A percentile compares a stretch with the other conserved stretches of the same genome.
Evolutionary conservation across 2,888 invertebrate species (phyloP).

Genomic region (Drosophila formosana): DNA sequence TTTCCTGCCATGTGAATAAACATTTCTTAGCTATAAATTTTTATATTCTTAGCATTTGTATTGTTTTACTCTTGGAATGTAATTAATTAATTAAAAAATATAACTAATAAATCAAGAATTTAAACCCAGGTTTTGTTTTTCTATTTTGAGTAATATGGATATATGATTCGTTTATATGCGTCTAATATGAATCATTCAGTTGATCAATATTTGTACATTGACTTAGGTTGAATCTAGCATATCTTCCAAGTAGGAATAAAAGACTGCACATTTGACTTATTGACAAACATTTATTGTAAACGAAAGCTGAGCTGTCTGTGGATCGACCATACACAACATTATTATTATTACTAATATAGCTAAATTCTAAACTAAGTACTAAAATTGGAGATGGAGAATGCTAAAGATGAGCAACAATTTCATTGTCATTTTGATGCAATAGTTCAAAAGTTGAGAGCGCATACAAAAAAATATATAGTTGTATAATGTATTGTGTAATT

Average conservation of each 20-base stretch:
- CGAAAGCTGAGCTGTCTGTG: constrained; percentile 33
- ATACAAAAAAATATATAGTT: constrained; percentile 17
- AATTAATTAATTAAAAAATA: too few species aligned
- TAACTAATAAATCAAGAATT: too few species aligned
- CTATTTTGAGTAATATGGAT: too few species aligned
- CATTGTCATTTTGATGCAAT: constrained; percentile 56
- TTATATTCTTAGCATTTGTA: too few species aligned
- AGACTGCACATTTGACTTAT: constrained; percentile 24
- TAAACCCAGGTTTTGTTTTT: too few species aligned
- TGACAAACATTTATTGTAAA: constrained; percentile 59
- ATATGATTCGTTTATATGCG: too few species aligned
- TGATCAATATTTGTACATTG: background rate
- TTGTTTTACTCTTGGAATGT: too few species aligned
- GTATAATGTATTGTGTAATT: constrained; percentile 11
- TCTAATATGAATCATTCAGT: background rate
- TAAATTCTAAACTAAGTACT: constrained; percentile 51
- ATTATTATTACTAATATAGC: constrained; percentile 34
- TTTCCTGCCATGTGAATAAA: too few species aligned
- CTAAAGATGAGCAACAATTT: constrained; percentile 60
- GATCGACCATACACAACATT: constrained; percentile 36
- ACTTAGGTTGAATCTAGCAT: too few species aligned
- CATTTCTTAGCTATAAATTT: too few species aligned
- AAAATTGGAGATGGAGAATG: constrained; percentile 27
- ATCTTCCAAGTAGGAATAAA: background rate
- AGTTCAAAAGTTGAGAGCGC: constrained; percentile 23